These are phyloP conservation scores for Nasonia oneida DNA, from an alignment of 2,888 invertebrate genomes.

Conservation along the genomic window DNA sequence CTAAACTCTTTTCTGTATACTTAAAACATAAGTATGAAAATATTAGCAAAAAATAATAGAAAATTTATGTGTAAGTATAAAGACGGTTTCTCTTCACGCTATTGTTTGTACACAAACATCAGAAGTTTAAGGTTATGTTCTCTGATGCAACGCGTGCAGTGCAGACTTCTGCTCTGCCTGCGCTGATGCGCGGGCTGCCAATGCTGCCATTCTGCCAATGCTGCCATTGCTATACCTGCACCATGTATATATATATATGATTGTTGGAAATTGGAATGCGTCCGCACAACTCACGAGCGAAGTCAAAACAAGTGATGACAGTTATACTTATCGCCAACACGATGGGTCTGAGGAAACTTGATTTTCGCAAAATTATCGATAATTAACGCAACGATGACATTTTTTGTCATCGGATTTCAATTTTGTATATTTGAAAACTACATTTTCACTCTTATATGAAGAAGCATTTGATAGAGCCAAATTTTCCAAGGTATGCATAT, in stretches of 20 bases:
- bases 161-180: too few relatives aligned
- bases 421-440: neutral
- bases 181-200: too few relatives aligned
- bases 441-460: neutral
- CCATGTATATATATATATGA: neutral
- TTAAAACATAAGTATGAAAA: neutral
- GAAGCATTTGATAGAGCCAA: neutral
- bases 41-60: neutral
- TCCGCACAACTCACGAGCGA: neutral
- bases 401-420: neutral
- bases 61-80: neutral
- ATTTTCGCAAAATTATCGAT: neutral
- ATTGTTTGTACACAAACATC: conserved; percentile 56
- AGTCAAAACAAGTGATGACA: conserved; percentile 8
- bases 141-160: neutral
- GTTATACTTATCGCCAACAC: neutral
- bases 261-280: neutral
- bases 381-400: neutral
- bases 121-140: conserved; percentile 45
- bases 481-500: neutral
- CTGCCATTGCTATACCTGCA: too few relatives aligned
- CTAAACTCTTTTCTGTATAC: neutral
- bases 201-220: too few relatives aligned
- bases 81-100: neutral
- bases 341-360: neutral